Evolutionary conservation across 1,140 invertebrate genomes (phyloP).

Genomic region (Patella vulgata): DNA sequence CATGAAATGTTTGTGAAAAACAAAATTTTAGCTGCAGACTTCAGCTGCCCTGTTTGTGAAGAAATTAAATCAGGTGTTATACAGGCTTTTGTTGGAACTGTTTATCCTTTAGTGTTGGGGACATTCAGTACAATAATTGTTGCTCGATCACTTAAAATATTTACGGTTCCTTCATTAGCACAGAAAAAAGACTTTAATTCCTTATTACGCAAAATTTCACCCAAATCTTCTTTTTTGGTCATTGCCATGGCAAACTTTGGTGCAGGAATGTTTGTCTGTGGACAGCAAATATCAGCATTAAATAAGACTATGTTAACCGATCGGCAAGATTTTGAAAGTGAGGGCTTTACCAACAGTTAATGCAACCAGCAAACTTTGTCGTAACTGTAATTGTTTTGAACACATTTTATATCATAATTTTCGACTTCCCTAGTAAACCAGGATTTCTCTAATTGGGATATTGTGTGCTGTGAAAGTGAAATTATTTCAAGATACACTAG

Average conservation of each 20-base stretch:
- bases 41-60: slow-evolving; percentile 19
- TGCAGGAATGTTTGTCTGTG: slow-evolving; percentile 12
- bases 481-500: too few relatives aligned
- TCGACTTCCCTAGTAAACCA: too few relatives aligned
- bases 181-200: background rate
- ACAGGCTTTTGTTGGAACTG: slow-evolving; percentile 4
- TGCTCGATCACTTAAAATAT: slow-evolving; percentile 20
- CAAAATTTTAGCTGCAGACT: slow-evolving; percentile 12
- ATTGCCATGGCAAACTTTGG: too few relatives aligned
- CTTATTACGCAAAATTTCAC: slow-evolving; percentile 4
- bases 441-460: too few relatives aligned
- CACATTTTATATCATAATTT: too few relatives aligned
- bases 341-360: too few relatives aligned
- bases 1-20: slow-evolving; percentile 16
- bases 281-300: slow-evolving; percentile 11
- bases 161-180: slow-evolving; percentile 5
- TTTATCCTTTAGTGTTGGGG: slow-evolving; percentile 17
- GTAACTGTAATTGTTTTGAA: too few relatives aligned
- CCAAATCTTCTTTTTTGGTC: background rate
- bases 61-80: slow-evolving; percentile 12
- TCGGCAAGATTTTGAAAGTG: too few relatives aligned
- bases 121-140: slow-evolving; percentile 10
- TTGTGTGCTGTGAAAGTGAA: too few relatives aligned
- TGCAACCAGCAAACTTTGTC: too few relatives aligned
- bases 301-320: slow-evolving; percentile 17